Conservation (phyloP, 2,797 vertebrate species). For the Cottoperca gobio region DNA sequence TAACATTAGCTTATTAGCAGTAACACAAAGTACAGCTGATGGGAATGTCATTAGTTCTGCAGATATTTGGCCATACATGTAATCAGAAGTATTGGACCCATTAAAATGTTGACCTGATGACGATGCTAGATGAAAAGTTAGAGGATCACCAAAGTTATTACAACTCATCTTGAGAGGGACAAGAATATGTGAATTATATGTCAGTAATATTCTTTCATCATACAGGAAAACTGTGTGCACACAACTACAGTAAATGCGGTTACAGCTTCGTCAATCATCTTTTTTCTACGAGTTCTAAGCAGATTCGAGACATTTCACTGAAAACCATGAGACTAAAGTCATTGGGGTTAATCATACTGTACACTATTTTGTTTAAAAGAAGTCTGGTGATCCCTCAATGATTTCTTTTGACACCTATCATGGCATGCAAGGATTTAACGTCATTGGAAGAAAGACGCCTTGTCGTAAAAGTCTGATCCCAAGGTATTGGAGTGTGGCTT, state of each 20-base stretch:
- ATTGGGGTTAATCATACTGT: too few relatives aligned
- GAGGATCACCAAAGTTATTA: too few relatives aligned
- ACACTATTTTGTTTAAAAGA: too few relatives aligned
- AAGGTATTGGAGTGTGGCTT: neutral
- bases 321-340: too few relatives aligned
- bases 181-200: too few relatives aligned
- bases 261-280: too few relatives aligned
- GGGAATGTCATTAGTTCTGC: neutral
- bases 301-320: neutral
- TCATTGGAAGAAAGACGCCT: neutral
- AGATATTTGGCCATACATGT: neutral
- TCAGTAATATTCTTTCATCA: too few relatives aligned
- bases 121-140: neutral
- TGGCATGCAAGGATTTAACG: too few relatives aligned
- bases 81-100: neutral
- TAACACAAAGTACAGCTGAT: neutral
- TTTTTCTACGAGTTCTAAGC: neutral
- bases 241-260: too few relatives aligned
- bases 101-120: neutral
- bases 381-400: too few relatives aligned
- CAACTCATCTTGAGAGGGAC: neutral
- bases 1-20: neutral
- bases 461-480: neutral
- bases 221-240: too few relatives aligned
- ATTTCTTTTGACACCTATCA: too few relatives aligned